A percentile compares a stretch with the other conserved stretches of the same genome.
Evolutionary conservation across 2,888 invertebrate genomes (phyloP).

Genomic region (Polyploca ridens): DNA sequence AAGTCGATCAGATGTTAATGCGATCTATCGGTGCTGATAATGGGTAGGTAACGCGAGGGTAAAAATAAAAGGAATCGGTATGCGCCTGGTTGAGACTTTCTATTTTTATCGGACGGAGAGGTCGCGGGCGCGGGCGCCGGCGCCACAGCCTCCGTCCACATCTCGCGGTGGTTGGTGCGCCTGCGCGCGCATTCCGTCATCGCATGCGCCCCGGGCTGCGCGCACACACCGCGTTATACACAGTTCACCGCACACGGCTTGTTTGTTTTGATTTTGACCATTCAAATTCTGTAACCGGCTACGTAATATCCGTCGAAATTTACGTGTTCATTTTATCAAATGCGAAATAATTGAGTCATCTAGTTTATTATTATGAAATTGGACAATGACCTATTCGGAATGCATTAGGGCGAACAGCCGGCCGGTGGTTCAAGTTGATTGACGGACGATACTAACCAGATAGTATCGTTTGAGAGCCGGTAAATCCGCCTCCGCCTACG

Average conservation of each 20-base stretch:
- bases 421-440: slow-evolving; percentile 62
- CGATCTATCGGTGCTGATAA: slow-evolving; percentile 67
- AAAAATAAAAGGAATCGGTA: slow-evolving; percentile 76
- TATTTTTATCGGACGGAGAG: slow-evolving; percentile 81
- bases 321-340: slow-evolving; percentile 30
- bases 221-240: slow-evolving; percentile 55
- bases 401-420: slow-evolving; percentile 66
- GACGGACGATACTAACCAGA: slow-evolving; percentile 60
- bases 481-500: slow-evolving; percentile 50
- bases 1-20: slow-evolving; percentile 55
- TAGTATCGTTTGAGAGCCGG: slow-evolving; percentile 52
- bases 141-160: slow-evolving; percentile 73
- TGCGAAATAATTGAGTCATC: slow-evolving; percentile 21
- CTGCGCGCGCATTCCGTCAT: slow-evolving; percentile 76
- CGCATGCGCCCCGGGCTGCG: slow-evolving; percentile 76
- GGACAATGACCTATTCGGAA: slow-evolving; percentile 74
- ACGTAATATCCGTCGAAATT: slow-evolving; percentile 23
- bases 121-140: slow-evolving; percentile 65
- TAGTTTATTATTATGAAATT: slow-evolving; percentile 37
- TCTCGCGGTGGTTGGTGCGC: slow-evolving; percentile 61
- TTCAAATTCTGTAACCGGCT: slow-evolving; percentile 10
- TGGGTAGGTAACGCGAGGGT: slow-evolving; percentile 67
- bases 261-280: slow-evolving; percentile 56
- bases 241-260: slow-evolving; percentile 41
- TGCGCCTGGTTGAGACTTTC: slow-evolving; percentile 77